A percentile compares a stretch with the other conserved stretches of the same genome.
Conservation (phyloP, 2,888 invertebrate genomes). For the Hirtodrosophila duncani region DNA sequence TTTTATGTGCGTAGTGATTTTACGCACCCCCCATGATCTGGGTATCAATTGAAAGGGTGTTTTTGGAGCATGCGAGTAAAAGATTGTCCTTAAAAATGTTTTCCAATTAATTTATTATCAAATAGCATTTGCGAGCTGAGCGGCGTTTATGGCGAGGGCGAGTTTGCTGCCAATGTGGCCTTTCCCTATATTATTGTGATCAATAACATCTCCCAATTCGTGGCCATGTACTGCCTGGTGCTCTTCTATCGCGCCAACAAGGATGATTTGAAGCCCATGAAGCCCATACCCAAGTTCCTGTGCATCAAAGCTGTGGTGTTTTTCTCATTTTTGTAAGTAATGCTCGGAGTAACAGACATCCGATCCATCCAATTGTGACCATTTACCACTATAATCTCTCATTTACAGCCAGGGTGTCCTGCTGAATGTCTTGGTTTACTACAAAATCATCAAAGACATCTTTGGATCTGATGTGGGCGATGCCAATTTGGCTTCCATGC, state of each 20-base stretch:
- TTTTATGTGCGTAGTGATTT: too few species aligned
- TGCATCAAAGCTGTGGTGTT: constrained; percentile 99
- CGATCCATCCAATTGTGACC: rapidly evolving
- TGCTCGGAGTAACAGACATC: neutral
- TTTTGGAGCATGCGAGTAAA: too few species aligned
- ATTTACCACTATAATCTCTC: neutral
- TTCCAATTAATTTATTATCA: neutral
- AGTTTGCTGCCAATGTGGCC: constrained; percentile 89
- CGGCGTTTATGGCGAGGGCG: constrained; percentile 94
- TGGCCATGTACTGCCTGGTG: constrained; percentile 97
- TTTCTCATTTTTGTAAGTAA: constrained; percentile 97
- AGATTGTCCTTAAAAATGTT: too few species aligned
- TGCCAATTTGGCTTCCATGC: constrained; percentile 87
- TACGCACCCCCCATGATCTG: too few species aligned
- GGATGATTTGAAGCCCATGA: constrained; percentile 91
- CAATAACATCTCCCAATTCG: constrained; percentile 96
- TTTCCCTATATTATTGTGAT: constrained; percentile 93
- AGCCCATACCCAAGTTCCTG: constrained; percentile 95
- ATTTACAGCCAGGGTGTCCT: constrained; percentile 90
- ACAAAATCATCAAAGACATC: constrained; percentile 87
- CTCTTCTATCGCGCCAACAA: constrained; percentile 94
- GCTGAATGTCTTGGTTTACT: constrained; percentile 91
- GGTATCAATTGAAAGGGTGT: too few species aligned
- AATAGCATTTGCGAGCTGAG: constrained; percentile 88
- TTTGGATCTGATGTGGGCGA: constrained; percentile 84